phyloP scores from a whole-genome alignment of 2,888 invertebrate genomes.

The Helobdella robusta region DNA sequence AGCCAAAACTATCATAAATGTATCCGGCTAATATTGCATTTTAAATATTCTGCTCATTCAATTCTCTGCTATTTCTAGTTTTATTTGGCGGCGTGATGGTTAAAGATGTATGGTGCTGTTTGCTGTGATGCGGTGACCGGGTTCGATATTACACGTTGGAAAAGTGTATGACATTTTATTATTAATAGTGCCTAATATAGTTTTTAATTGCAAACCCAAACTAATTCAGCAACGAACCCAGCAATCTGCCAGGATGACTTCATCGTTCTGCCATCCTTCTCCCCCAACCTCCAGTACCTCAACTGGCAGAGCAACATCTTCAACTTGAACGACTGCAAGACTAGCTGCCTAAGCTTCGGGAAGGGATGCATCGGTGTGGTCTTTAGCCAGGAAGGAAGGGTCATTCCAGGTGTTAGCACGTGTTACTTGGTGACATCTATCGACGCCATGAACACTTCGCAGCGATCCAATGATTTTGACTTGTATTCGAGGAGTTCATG shows the following conservation, averaged over 20 bases:
- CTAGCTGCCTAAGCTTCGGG: conserved; percentile 9
- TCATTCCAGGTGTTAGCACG: neutral
- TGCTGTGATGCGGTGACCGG: too few relatives aligned
- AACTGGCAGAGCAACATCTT: neutral
- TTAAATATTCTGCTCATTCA: too few relatives aligned
- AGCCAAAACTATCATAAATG: neutral
- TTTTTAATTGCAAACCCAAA: too few relatives aligned
- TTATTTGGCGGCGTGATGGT: too few relatives aligned
- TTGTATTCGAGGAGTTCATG: conserved; percentile 6
- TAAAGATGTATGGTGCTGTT: too few relatives aligned
- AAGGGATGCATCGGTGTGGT: conserved; percentile 3
- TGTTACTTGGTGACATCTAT: conserved; percentile 17
- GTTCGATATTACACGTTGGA: too few relatives aligned
- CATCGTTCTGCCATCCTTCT: neutral
- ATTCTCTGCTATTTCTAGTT: too few relatives aligned
- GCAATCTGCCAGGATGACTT: conserved; percentile 16
- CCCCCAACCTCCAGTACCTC: conserved; percentile 9
- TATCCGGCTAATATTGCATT: neutral
- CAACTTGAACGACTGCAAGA: conserved; percentile 4
- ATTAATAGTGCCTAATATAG: too few relatives aligned
- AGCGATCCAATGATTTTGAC: conserved; percentile 4
- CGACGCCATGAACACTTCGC: neutral
- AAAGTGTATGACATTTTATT: too few relatives aligned
- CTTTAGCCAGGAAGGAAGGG: neutral
- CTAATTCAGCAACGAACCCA: too few relatives aligned